Base-by-base conservation (phyloP, 2,113 vertebrate genomes). In the Lampris incognitus region DNA sequence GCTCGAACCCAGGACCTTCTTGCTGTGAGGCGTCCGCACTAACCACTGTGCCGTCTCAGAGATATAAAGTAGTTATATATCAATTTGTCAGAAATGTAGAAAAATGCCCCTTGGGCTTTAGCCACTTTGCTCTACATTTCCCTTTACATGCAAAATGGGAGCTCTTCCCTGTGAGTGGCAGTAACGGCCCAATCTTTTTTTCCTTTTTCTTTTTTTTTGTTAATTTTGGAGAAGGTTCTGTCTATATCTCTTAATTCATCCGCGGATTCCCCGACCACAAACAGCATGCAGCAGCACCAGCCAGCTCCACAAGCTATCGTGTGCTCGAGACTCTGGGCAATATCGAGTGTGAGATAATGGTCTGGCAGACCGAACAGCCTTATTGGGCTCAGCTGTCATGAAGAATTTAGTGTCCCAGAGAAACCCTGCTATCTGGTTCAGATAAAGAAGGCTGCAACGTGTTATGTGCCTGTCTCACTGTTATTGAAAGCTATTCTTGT, bases 341-440 rank as follows among this genome's bases (percentile, higher is more conserved):
- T 85, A 68, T 69, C 61, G 49, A 59, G 66, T 49, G 72, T 0
- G 59, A 79, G 51, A 74, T 36, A 42, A 81, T 60, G 58, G 76
- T 84, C 84, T 82, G 82, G 84, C 82, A 65, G 59, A 80, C 24
- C 72, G 56, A 66, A 77, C 85, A 76, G 82, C 72, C 79, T 62
- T 79, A 62, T 84, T 67, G 60, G 60, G 50, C 73, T 78, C 46
- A 78, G 55, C 75, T 86, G 74, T 83, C 83, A 72, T 38, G 44
- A 58, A 67, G 74, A 80, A 85, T 88, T 50, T 36, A 65, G 78
- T 83, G 73, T 72, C 83, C n/a, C 48, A 39, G 61, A 51, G 37
- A 37, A 52, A 86, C 24, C 24, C 24, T 24, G 24, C 24, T 24
- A 24, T 24, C 24, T 24, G 24, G 24, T 24, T 24, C 24, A 24